These are phyloP conservation scores for Mesorhabditis belari DNA, from an alignment of 2,888 invertebrate genomes.

Conservation along the genomic window DNA sequence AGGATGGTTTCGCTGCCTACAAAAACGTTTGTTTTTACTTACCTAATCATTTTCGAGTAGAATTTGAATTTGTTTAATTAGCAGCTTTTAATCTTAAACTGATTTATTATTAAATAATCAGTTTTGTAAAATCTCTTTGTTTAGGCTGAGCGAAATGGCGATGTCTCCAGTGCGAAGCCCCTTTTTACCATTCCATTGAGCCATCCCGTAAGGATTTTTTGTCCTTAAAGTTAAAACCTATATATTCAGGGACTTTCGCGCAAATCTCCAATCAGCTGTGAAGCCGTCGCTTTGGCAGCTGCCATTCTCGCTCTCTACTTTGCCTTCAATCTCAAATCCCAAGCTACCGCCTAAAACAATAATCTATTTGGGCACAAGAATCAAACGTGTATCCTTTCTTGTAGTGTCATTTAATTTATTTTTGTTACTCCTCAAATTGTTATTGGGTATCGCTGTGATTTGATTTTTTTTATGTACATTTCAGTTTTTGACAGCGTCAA, in stretches of 20 bases:
- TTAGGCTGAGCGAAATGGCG: neutral
- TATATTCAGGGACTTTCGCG: constrained; percentile 33
- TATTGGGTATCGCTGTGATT: no score
- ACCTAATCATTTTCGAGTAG: neutral
- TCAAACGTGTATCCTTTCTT: neutral
- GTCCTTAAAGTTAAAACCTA: neutral
- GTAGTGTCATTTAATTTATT: neutral
- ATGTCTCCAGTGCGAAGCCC: constrained; percentile 61
- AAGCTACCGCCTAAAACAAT: constrained; percentile 27
- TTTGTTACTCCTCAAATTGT: no score
- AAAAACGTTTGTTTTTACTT: constrained; percentile 69
- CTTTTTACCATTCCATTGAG: constrained; percentile 68
- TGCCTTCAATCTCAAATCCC: constrained; percentile 36
- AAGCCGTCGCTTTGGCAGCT: constrained; percentile 36
- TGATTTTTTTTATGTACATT: no score
- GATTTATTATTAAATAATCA: no score
- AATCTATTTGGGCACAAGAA: neutral
- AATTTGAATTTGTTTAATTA: neutral
- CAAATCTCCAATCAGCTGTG: constrained; percentile 41
- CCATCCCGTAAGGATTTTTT: constrained; percentile 59
- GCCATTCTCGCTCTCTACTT: constrained; percentile 38
- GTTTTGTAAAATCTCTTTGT: constrained; percentile 1
- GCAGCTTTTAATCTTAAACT: neutral
- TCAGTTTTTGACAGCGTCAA: no score
- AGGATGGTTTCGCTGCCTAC: constrained; percentile 80